Conservation (phyloP, 2,888 invertebrate genomes). For the Amphipoea lucens region DNA sequence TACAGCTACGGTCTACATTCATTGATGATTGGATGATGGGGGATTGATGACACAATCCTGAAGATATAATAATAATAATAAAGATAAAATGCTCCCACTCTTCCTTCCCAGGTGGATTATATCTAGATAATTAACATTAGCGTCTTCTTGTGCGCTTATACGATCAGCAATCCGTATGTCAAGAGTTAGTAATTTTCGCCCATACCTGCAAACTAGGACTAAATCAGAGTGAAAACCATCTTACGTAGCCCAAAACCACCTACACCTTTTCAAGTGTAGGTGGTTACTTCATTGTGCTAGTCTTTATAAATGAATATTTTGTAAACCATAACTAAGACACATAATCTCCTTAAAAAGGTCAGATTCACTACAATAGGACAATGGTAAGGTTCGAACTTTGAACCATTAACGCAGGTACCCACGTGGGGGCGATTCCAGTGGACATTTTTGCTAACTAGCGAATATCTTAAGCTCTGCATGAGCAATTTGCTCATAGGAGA, state of each 20-base stretch:
- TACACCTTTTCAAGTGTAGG: conserved; percentile 19
- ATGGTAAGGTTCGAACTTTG: neutral
- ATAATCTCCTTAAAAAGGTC: neutral
- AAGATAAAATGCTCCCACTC: neutral
- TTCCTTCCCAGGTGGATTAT: neutral
- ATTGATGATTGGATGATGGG: neutral
- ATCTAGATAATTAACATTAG: neutral
- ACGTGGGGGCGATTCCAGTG: neutral
- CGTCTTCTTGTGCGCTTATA: neutral
- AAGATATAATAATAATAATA: too few species aligned
- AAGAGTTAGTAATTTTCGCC: neutral
- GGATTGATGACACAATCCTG: neutral
- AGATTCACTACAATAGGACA: neutral
- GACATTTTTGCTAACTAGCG: neutral
- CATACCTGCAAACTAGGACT: neutral
- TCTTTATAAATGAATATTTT: neutral
- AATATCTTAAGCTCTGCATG: neutral
- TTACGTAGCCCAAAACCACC: conserved; percentile 28
- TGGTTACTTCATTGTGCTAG: neutral
- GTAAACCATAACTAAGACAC: neutral
- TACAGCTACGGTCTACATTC: neutral
- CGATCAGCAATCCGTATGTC: neutral
- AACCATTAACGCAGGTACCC: neutral
- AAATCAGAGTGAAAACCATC: neutral
- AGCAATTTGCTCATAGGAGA: neutral